Evolutionary conservation across 2,113 vertebrate genomes (phyloP), one percentile per base, ranked within the genome.

Genomic region (Oreochromis niloticus): DNA sequence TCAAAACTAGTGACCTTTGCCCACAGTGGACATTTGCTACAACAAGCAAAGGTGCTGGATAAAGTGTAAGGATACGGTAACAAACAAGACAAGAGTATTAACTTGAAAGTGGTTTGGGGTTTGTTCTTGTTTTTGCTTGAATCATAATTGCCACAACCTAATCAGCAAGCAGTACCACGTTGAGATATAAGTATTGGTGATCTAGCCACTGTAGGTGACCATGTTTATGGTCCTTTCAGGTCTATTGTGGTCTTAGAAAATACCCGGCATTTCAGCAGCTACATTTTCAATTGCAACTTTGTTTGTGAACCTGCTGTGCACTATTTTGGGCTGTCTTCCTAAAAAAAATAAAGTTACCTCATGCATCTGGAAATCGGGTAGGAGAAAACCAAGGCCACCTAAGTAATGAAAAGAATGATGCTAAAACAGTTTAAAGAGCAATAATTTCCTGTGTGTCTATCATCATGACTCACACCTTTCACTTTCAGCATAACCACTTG

Each of bases 1-100:
- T 73, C 41, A 5, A 73, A 43, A 0, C 1, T 16, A 4, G 22
- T 30, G 41, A 43, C 24, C 41, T 75, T 48, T 75, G 43, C 0
- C 9, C 43, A 75, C 24, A 75, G 71, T 75, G 43, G 43, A 50
- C 9, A 11, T 75, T 75, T 48, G 0, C 24, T 75, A 0, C 24
- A 30, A 75, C 41, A 30, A 75, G 16, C 3, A 9, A 75, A 30
- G 14, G 9, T 75, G 24, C 5, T 75, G 24, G 2, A 48, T 75
- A 12, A 5, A 30, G 14, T 48, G 43, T 19, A 1, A 48, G 41
- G 9, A 16, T 6, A 27, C 9, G 1, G 10, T 39, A 7, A n/a
- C 14, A 11, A 14, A 75, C 2, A 30, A 73, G 68, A 27, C 24
- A 75, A 46, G 43, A 46, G 16, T 6, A 1, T 73, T 73, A 73